phyloP scores from a whole-genome alignment of 2,113 vertebrate species.

The Pithys albifrons region DNA sequence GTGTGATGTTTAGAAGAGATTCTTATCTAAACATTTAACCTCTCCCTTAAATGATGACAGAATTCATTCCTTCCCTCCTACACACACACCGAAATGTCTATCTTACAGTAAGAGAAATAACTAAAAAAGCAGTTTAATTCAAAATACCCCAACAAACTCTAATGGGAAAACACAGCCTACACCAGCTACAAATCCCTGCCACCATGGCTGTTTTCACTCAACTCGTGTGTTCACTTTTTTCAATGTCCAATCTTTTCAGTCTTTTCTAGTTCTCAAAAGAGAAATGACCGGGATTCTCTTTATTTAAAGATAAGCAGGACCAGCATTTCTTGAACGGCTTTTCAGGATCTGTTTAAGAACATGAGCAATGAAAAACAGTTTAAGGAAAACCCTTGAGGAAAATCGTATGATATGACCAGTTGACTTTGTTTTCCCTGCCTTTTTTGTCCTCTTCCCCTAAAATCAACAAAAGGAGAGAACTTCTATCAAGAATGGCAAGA shows the following conservation, averaged over 20 bases:
- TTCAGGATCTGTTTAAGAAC: not conserved
- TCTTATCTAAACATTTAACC: not conserved
- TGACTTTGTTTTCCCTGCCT: no score
- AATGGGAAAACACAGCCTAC: not conserved
- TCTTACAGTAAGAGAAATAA: not conserved
- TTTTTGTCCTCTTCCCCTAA: not conserved
- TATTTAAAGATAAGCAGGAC: not conserved
- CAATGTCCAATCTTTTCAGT: not conserved
- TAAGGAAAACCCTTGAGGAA: not conserved
- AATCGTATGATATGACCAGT: not conserved
- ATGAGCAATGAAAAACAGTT: not conserved
- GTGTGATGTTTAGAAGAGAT: constrained; percentile 5
- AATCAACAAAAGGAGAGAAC: not conserved
- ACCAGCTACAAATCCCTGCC: not conserved
- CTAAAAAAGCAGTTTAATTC: not conserved
- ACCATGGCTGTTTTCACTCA: not conserved
- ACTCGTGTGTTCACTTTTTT: not conserved
- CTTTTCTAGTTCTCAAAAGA: not conserved
- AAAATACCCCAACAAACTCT: not conserved
- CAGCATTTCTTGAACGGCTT: not conserved
- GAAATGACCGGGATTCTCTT: not conserved
- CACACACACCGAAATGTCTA: not conserved
- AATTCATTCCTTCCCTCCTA: not conserved
- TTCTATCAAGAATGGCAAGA: not conserved
- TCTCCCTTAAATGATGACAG: constrained; percentile 19